Base-by-base conservation (phyloP, 2,888 invertebrate genomes). In the Lochmaea capreae region DNA sequence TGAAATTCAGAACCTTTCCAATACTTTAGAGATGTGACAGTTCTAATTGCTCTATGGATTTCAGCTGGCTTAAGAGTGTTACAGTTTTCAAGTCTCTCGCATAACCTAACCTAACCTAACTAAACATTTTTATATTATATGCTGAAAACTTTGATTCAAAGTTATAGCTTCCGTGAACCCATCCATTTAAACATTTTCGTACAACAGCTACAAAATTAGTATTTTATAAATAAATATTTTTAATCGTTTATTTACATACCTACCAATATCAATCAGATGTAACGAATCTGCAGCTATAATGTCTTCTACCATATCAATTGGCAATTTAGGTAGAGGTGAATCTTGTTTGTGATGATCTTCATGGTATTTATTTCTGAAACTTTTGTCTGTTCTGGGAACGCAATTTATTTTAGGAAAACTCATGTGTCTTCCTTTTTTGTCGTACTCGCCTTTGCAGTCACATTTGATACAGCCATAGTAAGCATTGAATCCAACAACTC, bases 281-380 rank as follows among this genome's bases (percentile, higher is more conserved):
- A 49, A 49, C 1, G 49, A 49, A n/a, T 49, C 49, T 5, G 49
- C 49, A 14, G n/a, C 49, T 14, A 49, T 49, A 49, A 49, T 5
- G 5, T 49, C 49, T 49, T 49, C 49, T 49, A 49, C n/a, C 49
- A n/a, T 49, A 12, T 49, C n/a, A 49, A 49, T 49, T 14, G 49
- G 52, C 16, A 5, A n/a, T 52, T 76, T 72, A 70, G 67, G 49
- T 59, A 79, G 71, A 33, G 78, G 79, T 33, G 76, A 65, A 65
- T 77, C 66, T 62, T 76, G 76, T 76, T 79, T 78, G 66, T 80
- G 80, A 72, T 80, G 76, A 76, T 80, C 76, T 43, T 62, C 58
- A 71, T 78, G 78, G 16, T 42, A 33, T 73, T 76, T 72, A 16
- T 61, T 70, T 54, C 80, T 73, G 73, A 80, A 79, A 73, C 76